Conservation (phyloP, 2,888 invertebrate species). For the Chrysolina haemoptera region DNA sequence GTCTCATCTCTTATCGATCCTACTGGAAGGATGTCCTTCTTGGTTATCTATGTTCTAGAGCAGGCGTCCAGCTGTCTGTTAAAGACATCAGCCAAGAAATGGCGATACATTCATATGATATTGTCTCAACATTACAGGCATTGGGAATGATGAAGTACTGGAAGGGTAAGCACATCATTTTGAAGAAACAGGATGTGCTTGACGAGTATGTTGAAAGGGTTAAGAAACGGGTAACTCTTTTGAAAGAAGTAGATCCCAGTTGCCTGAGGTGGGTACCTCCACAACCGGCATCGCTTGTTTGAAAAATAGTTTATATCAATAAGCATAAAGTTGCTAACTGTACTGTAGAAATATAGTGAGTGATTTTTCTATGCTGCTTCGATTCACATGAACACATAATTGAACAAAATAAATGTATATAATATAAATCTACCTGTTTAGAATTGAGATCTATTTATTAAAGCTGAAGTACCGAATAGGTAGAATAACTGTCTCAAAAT, state of each 20-base stretch:
- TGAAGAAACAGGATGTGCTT: conserved; percentile 94
- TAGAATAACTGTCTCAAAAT: no score
- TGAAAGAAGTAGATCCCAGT: conserved; percentile 89
- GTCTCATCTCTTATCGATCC: conserved; percentile 96
- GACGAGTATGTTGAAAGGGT: conserved; percentile 93
- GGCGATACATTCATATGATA: conserved; percentile 97
- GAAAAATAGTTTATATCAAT: conserved; percentile 4
- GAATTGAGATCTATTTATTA: no score
- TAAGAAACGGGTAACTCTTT: conserved; percentile 80
- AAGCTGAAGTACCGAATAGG: no score
- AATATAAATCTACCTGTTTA: no score
- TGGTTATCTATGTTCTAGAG: conserved; percentile 90
- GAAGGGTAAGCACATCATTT: conserved; percentile 94
- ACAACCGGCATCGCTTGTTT: conserved; percentile 69
- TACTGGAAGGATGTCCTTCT: conserved; percentile 99
- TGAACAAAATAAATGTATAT: no score
- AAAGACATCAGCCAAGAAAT: conserved; percentile 93
- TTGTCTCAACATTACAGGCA: conserved; percentile 96
- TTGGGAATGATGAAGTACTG: conserved; percentile 99
- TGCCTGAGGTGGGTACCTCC: conserved; percentile 92
- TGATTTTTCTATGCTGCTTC: no score
- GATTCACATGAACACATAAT: no score
- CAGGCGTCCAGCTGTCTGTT: conserved; percentile 91
- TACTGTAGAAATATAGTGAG: no score
- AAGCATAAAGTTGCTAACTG: background rate